Base-by-base conservation (phyloP, 1,140 invertebrate species). In the Atta cephalotes region DNA sequence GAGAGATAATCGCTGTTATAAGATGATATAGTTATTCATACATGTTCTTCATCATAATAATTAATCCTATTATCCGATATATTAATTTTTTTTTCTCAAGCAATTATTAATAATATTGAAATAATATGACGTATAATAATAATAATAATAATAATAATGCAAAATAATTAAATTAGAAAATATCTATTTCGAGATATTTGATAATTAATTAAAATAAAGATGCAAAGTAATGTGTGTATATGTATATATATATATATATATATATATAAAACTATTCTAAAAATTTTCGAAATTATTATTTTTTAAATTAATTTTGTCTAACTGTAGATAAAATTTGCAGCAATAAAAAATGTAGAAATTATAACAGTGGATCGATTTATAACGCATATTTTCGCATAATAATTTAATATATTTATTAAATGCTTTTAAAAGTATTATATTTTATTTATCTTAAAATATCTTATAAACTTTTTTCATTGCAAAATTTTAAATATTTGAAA, bases 51-150 rank as follows among this genome's bases (percentile, higher is more conserved):
- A 60, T 76, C n/a, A 25, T 68, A 51, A 49, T 51, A 51, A 66
- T 53, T 66, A 66, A 79, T 53, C 7, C 45, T 79, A 53, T 63
- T 31, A 63, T 63, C 21, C 18, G 18, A 12, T 31, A 25, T 21
- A 0, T 1, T 14, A 60, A 35, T 62, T 68, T 79, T 66, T 66
- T 79, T 31, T 31, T 28, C n/a, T 28, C 14, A 2, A 21, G 3
- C 0, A 49, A 66, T 35, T 66, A 66, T 31, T 66, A 25, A 66
- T 14, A 31, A 68, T 6, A 68, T 49, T 35, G 45, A 49, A 3
- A 56, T 28, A 70, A 70, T 28, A n/a, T 78, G 3, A 76, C 2
- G 18, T 31, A 18, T 53, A 45, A 66, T 68, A 80, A 79, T 21
- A 65, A 51, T 39, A 39, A 18, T 39, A 39, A 18, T 53, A 45